phyloP scores from a whole-genome alignment of 2,888 invertebrate species.

The Agrotis clavis region DNA sequence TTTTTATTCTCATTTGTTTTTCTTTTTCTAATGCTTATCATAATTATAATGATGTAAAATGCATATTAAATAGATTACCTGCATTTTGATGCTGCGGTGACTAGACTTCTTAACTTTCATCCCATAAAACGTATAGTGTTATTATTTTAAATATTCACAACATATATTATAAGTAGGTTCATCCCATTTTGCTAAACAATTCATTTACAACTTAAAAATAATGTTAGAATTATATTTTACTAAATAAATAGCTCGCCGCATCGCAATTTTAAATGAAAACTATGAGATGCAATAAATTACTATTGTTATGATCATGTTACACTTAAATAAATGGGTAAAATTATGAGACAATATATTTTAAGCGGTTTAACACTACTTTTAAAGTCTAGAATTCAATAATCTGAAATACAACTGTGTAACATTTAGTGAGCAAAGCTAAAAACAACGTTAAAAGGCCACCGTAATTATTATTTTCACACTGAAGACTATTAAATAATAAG shows the following conservation, averaged over 20 bases:
- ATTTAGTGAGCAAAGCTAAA: conserved; percentile 59
- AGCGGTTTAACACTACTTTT: neutral
- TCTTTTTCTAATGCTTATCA: conserved; percentile 61
- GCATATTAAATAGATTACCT: conserved; percentile 72
- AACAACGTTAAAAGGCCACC: conserved; percentile 71
- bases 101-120: conserved; percentile 80
- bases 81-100: conserved; percentile 84
- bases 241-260: conserved; percentile 60
- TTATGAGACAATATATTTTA: conserved; percentile 14
- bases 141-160: conserved; percentile 67
- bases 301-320: conserved; percentile 5
- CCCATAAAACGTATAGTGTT: conserved; percentile 57
- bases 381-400: conserved; percentile 31
- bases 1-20: conserved; percentile 64
- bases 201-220: conserved; percentile 72
- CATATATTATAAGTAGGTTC: conserved; percentile 68
- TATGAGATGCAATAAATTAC: conserved; percentile 46
- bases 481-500: conserved; percentile 57
- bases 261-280: conserved; percentile 43
- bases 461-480: conserved; percentile 64
- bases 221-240: conserved; percentile 64
- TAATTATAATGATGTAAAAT: conserved; percentile 61
- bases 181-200: conserved; percentile 68
- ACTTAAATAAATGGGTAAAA: conserved; percentile 12
- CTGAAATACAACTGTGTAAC: conserved; percentile 30